phyloP scores from a whole-genome alignment of 2,888 invertebrate genomes.

The Polydrusus pterygomalis region DNA sequence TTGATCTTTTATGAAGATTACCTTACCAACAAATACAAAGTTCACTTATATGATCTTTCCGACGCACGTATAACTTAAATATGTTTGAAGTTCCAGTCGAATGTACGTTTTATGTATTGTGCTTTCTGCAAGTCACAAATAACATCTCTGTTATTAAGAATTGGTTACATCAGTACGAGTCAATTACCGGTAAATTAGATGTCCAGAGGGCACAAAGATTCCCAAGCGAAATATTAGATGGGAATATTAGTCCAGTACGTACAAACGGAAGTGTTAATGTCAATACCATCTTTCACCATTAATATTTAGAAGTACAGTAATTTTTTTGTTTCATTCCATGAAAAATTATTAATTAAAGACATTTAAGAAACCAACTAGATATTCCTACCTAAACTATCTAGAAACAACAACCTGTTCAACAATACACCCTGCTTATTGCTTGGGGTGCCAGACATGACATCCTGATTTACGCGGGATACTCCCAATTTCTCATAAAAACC shows the following conservation, averaged over 20 bases:
- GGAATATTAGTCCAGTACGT: slow-evolving; percentile 4
- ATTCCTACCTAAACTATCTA: no score
- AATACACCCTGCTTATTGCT: no score
- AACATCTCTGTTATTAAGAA: slow-evolving; percentile 6
- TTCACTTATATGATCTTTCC: slow-evolving; percentile 12
- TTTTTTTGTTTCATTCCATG: no score
- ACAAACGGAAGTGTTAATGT: not conserved
- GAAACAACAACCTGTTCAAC: no score
- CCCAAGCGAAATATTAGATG: not conserved
- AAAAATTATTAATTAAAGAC: no score
- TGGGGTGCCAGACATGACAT: no score
- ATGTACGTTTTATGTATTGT: not conserved
- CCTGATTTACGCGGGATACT: no score
- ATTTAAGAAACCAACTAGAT: no score
- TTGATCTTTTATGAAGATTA: slow-evolving; percentile 28
- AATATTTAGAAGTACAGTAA: no score
- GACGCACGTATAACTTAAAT: slow-evolving; percentile 11
- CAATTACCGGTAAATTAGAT: slow-evolving; percentile 1
- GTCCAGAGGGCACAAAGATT: not conserved
- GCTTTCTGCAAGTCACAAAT: slow-evolving; percentile 33
- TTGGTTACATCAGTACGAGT: slow-evolving; percentile 24
- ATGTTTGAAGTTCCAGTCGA: slow-evolving; percentile 15
- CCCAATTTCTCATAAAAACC: no score
- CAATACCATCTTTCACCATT: not conserved
- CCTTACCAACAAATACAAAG: slow-evolving; percentile 40